Evolutionary conservation across 2,888 invertebrate species (phyloP), one percentile per base, ranked within the genome.

Genomic region (Dryococelus australis): DNA sequence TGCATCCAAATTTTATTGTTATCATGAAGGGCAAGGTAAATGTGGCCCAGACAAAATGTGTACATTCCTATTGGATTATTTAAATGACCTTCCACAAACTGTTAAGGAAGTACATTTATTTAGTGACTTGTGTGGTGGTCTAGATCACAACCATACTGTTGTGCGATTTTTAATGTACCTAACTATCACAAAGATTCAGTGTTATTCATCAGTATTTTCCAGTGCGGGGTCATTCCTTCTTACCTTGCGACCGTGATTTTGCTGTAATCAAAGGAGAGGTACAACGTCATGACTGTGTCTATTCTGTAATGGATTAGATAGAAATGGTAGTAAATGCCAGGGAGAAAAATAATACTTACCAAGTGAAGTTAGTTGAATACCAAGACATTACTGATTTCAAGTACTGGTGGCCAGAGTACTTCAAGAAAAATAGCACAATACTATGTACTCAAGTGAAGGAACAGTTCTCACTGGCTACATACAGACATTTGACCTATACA

Each of bases 21-120:
- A 81, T 20, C 81, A 81, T 27, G 81, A 81, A 81, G 81, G 81
- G 27, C 81, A 81, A 27, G 81, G 9, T 16, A 81, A 81, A 27
- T 10, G 35, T 27, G 35, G 28, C 35, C 35, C 81, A 81, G n/a
- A n/a, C n/a, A n/a, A n/a, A n/a, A n/a, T n/a, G n/a, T n/a, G n/a
- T n/a, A n/a, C n/a, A n/a, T n/a, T n/a, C n/a, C n/a, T n/a, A n/a
- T n/a, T n/a, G n/a, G n/a, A n/a, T n/a, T n/a, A n/a, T n/a, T n/a
- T n/a, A n/a, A n/a, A n/a, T n/a, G n/a, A n/a, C n/a, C n/a, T n/a
- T n/a, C n/a, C n/a, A 9, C 27, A n/a, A n/a, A n/a, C n/a, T n/a
- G n/a, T n/a, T n/a, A n/a, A n/a, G n/a, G n/a, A n/a, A n/a, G n/a
- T n/a, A n/a, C n/a, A n/a, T n/a, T n/a, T n/a, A n/a, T n/a, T n/a